These are phyloP conservation scores for Pollenia angustigena DNA, from an alignment of 2,888 invertebrate genomes.

Conservation along the genomic window DNA sequence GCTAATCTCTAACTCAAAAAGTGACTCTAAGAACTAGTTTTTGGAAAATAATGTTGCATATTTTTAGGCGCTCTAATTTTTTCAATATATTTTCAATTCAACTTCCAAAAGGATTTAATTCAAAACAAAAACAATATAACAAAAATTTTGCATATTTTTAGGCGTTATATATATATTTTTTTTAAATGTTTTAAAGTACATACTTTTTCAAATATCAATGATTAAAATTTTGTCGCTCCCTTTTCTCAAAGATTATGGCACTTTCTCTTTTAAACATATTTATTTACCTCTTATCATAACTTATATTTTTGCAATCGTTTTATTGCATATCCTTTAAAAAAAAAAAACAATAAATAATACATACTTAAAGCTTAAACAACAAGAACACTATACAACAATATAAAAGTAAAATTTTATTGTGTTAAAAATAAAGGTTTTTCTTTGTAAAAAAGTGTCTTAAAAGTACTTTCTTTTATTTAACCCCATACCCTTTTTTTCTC, in stretches of 20 bases:
- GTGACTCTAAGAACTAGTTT: no score
- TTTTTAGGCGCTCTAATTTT: no score
- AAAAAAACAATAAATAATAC: conserved; percentile 28
- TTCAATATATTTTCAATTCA: no score
- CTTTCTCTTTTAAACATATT: background rate
- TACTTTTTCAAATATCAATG: no score
- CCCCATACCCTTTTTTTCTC: background rate
- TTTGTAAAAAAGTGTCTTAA: conserved; percentile 33
- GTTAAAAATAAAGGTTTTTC: conserved; percentile 20
- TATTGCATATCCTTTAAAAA: conserved; percentile 18
- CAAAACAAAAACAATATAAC: no score
- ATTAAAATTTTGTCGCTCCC: no score
- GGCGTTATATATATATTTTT: no score
- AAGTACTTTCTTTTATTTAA: conserved; percentile 45
- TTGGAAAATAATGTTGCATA: no score
- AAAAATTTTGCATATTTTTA: no score
- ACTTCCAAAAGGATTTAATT: no score
- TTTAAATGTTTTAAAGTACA: background rate
- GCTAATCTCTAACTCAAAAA: no score
- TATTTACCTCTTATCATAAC: background rate
- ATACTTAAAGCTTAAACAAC: conserved; percentile 18
- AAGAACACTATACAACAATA: conserved; percentile 19
- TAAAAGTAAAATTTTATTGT: conserved; percentile 14
- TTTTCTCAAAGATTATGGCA: background rate
- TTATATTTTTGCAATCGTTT: background rate